Evolutionary conservation across 2,888 invertebrate genomes (phyloP), one percentile per base, ranked within the genome.

Genomic region (Orthosia gracilis): DNA sequence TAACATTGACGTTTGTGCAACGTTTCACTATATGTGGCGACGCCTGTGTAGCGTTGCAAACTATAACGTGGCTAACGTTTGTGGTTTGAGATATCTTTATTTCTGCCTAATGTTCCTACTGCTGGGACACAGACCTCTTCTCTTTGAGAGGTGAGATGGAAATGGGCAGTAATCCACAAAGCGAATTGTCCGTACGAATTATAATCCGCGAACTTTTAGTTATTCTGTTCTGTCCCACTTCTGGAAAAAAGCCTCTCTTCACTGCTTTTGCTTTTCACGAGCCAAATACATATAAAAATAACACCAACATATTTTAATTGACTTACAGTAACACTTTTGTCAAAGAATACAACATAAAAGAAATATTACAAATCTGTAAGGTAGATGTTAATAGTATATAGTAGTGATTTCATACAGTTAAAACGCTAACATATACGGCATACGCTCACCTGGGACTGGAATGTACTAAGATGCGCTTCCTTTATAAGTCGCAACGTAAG

Each of bases 1-100:
- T 83, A 85, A 63, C 73, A 64, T 57, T 67, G 73, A 72, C 57
- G 31, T 74, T 85, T 77, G 78, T 77, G 77, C 75, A 80, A 69
- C 64, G 65, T 61, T 58, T 17, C 72, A 40, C 31, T 65, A 31
- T 40, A 63, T 50, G 64, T 67, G 31, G 55, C 15, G 40, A 54
- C n/a, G 13, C 18, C 9, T 40, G 40, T 40, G 40, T 40, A 40
- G 7, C 64, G 65, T 61, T 58, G 61, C 15, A 5, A 21, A 21
- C 21, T 45, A 9, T 21, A 61, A 21, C 9, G 64, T 64, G 31
- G 59, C 12, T 47, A 49, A 5, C n/a, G 15, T 23, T 13, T 50
- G 23, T 58, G 76, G 7, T n/a, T 61, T 61, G 45, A 61, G 40
- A 40, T n/a, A 11, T 13, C 11, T 58, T 58, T 40, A 40, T 17